Evolutionary conservation across 2,113 vertebrate genomes (phyloP), one percentile per base, ranked within the genome.

Genomic region (Nestor notabilis): DNA sequence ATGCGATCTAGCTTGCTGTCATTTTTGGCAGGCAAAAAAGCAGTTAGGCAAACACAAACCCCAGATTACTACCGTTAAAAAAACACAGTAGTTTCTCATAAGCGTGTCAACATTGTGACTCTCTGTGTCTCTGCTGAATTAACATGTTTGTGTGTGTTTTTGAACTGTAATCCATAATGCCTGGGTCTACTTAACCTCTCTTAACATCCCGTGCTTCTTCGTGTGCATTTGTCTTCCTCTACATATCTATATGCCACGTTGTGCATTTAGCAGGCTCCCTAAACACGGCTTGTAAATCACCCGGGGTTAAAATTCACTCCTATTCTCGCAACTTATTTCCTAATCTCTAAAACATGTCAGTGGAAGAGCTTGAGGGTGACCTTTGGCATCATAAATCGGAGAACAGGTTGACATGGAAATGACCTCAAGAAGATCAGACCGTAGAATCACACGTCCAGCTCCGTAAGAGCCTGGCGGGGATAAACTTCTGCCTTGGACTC

Each of bases 341-440:
- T 97, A 95, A 95, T 93, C 95, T 95, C 93, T 90, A 82, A 95
- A 95, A 95, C 87, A 61, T 80, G 65, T 79, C 87, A 39, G 71
- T 93, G 61, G 76, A 92, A 92, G 94, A 94, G 35, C 65, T 92
- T 44, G 83, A 86, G 63, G 17, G 33, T 71, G 83, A 95, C 94
- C 95, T 97, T 97, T 89, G 83, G 74, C 87, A 96, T 69, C 86
- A 63, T 87, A 92, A 96, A 93, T 93, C 47, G 19, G 52, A 60
- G 37, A 83, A 27, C 61, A 56, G 80, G 63, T 69, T 92, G 83
- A 91, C 90, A 85, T 68, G 75, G 89, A 82, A 94, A 65, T 83
- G 93, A 93, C 89, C 85, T 79, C 85, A 68, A 74, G 85, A 85
- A 93, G 89, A 92, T 53, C 76, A 70, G 71, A 71, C 43, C 1